Evolutionary conservation across 2,888 invertebrate genomes (phyloP), one percentile per base, ranked within the genome.

Genomic region (Matsumyia berberina): DNA sequence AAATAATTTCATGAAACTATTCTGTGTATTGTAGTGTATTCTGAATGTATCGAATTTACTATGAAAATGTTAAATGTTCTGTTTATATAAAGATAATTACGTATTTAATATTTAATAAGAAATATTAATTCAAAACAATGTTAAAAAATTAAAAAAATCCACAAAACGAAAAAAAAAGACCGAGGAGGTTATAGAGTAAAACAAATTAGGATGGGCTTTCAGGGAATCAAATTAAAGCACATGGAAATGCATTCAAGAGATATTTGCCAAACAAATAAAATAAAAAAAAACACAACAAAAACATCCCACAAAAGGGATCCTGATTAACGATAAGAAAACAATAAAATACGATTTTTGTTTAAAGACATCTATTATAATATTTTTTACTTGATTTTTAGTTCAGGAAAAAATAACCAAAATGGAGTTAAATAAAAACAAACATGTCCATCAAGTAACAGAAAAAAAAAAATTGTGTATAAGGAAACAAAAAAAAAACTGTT

Each of bases 401-500:
- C 37, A 60, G 17, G 5, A 37, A 49, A 19, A 51, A 39, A 5
- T 9, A 35, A 33, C 11, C 9, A 24, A 60, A 44, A 17, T n/a
- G 8, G 29, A 58, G 66, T 51, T 66, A 70, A 35, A 39, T 37
- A 55, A 66, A 62, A 44, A 62, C 31, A 29, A 60, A 37, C 29
- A 60, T 49, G 49, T 58, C 19, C 60, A 80, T 66, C 62, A 74
- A 57, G 19, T 60, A 70, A 62, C 19, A 60, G 67, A 78, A 72
- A 72, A 44, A 53, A 37, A 72, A 33, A 69, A 9, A 42, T 11
- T 66, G n/a, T 74, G 42, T 81, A 12, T 42, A 69, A 74, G 58
- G 64, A 74, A 86, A 64, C 24, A 44, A 78, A 72, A 66, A 86
- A 83, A 77, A 66, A 77, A 60, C 66, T 37, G 33, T 73, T 67